These are phyloP conservation scores for Mesoclemmys tuberculata DNA, from an alignment of 2,113 vertebrate genomes.

Conservation along the genomic window DNA sequence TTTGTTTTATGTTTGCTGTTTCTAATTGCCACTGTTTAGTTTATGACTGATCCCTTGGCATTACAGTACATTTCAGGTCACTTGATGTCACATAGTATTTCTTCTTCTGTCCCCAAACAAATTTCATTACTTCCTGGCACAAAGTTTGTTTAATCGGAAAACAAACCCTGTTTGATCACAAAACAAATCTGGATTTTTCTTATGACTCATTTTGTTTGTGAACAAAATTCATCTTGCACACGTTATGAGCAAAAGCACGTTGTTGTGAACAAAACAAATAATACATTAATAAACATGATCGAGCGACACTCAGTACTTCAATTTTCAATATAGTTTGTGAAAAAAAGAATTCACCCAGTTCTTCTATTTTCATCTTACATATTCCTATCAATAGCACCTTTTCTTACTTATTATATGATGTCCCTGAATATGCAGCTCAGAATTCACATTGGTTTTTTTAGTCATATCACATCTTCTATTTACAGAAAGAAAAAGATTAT, in stretches of 20 bases:
- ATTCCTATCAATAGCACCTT: neutral
- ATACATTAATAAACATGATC: neutral
- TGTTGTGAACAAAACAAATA: neutral
- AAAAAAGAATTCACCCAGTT: neutral
- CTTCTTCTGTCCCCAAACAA: neutral
- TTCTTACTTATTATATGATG: neutral
- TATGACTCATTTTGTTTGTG: neutral
- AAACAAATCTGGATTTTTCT: neutral
- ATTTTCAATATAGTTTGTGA: neutral
- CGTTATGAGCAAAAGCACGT: neutral
- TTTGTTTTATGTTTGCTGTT: neutral
- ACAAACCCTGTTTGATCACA: neutral
- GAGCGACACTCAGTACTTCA: rapidly evolving
- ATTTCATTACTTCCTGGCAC: neutral
- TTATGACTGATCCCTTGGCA: neutral
- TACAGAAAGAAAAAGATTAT: neutral
- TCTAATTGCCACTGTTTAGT: neutral
- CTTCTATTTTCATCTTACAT: neutral
- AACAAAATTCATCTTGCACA: neutral
- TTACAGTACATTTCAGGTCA: neutral
- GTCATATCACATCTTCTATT: neutral
- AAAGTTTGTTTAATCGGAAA: neutral
- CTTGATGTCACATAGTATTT: neutral
- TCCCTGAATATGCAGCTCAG: neutral
- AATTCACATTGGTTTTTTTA: neutral